Conservation (phyloP, 2,113 vertebrate genomes). For the Galemys pyrenaicus region DNA sequence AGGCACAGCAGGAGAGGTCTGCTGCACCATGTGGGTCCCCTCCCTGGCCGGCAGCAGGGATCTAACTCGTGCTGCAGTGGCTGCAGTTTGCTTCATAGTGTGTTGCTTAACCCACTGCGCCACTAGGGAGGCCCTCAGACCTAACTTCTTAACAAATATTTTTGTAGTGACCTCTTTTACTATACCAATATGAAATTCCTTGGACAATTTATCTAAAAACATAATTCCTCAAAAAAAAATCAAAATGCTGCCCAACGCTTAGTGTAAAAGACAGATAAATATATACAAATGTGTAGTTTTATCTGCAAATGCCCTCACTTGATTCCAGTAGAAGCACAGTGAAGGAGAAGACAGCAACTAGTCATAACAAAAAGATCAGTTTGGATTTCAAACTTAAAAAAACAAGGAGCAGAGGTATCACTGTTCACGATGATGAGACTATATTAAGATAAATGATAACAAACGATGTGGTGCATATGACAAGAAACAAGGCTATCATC, state of each 20-base stretch:
- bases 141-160: neutral
- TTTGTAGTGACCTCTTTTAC: neutral
- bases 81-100: no score
- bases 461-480: neutral
- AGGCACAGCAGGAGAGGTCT: no score
- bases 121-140: no score
- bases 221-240: neutral
- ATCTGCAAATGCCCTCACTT: neutral
- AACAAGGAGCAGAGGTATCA: neutral
- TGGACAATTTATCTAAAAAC: neutral
- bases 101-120: no score
- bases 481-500: neutral
- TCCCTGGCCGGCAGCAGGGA: no score
- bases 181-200: neutral
- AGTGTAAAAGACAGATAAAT: neutral
- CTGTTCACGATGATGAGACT: neutral
- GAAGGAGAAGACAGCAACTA: neutral
- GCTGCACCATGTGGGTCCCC: no score
- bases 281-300: neutral
- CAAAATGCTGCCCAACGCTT: neutral
- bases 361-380: neutral
- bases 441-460: neutral
- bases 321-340: neutral
- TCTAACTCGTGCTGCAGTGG: no score
- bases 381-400: neutral